Evolutionary conservation across 2,888 invertebrate species (phyloP), one percentile per base, ranked within the genome.

Genomic region (Drosophila rubida): DNA sequence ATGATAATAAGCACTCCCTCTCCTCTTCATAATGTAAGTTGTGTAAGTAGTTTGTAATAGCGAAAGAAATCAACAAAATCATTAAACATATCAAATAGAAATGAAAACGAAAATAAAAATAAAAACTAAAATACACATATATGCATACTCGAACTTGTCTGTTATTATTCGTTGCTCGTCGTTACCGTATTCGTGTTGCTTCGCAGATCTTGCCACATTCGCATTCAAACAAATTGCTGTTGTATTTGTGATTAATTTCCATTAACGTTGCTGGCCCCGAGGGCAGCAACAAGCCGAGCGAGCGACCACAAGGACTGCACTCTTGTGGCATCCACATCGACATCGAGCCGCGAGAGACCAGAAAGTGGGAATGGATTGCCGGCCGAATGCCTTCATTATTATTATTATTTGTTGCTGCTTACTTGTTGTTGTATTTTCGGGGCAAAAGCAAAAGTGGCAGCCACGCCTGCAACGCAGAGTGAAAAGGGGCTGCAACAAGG

Each of bases 331-430:
- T 35, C 59, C 11, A 35, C 68, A 16, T 32, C 23, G 14, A 50
- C 25, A 22, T 19, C 50, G 50, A 50, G 16, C 25, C n/a, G 14
- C 39, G 53, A 54, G 39, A 37, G 73, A 59, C 44, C 67, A 67
- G 62, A 76, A 88, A 46, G 54, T 61, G 55, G 55, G 37, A 90
- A 90, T 89, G 89, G 85, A 90, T 90, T 89, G 89, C 86, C 69
- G 77, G 79, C 72, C 84, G 82, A 89, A 89, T 89, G 90, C 90
- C 89, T 90, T 89, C 89, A 88, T 89, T 90, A 90, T 89, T 90
- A 68, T 77, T 77, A 68, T 75, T 65, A 49, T 57, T 72, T 67
- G 44, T 25, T 70, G 32, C 44, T 23, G 75, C 76, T 49, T 63
- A 9, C 30, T 16, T 45, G 2, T 14, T 32, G 11, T 16, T 13